These are phyloP conservation scores for Aelia acuminata DNA, from an alignment of 2,888 invertebrate genomes.

Conservation along the genomic window DNA sequence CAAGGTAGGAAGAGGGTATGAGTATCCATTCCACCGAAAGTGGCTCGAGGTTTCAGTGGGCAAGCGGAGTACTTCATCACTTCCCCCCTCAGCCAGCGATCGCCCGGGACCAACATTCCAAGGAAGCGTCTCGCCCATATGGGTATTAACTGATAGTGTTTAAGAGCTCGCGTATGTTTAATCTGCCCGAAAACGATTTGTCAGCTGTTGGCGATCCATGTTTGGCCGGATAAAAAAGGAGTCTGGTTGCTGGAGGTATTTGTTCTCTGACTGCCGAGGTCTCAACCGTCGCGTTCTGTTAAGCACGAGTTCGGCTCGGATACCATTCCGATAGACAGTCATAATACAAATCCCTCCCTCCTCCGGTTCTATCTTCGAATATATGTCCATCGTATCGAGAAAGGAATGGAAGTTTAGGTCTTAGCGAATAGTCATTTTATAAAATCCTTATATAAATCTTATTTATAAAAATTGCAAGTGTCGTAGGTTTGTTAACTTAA, in stretches of 20 bases:
- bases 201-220: constrained; percentile 52
- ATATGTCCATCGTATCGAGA: too few relatives aligned
- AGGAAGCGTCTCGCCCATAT: constrained; percentile 12
- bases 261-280: constrained; percentile 50
- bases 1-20: neutral
- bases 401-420: too few relatives aligned
- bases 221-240: constrained; percentile 54
- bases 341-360: too few relatives aligned
- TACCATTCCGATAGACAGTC: neutral
- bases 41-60: neutral
- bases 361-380: too few relatives aligned
- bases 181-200: constrained; percentile 49
- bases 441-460: too few relatives aligned
- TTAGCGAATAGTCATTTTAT: too few relatives aligned
- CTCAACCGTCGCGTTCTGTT: neutral
- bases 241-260: constrained; percentile 41
- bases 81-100: neutral
- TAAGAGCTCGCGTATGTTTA: constrained; percentile 58
- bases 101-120: constrained; percentile 16
- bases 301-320: neutral
- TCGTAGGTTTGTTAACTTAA: too few relatives aligned
- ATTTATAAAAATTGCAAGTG: too few relatives aligned
- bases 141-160: constrained; percentile 58
- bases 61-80: neutral
- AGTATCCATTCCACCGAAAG: constrained; percentile 6